Evolutionary conservation across 2,888 invertebrate genomes (phyloP).

Genomic region (Dryocosmus kuriphilus): DNA sequence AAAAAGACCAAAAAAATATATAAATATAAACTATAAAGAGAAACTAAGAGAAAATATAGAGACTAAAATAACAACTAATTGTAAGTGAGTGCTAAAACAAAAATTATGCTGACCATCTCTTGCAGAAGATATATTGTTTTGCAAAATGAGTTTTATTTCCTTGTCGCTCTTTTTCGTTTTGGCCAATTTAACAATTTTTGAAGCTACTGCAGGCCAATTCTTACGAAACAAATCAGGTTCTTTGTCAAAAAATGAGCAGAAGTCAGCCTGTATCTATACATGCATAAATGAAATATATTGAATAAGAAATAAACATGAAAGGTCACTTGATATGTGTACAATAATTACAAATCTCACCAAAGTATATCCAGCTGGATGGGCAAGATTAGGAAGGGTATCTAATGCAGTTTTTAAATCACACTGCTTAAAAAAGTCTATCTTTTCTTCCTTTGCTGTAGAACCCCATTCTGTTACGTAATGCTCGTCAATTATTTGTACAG

Average conservation of each 20-base stretch:
- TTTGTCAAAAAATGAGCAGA: not conserved
- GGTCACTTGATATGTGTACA: not conserved
- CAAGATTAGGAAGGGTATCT: conserved; percentile 6
- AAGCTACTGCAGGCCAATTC: too few species aligned
- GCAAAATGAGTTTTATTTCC: too few species aligned
- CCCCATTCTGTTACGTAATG: conserved; percentile 36
- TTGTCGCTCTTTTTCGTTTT: too few species aligned
- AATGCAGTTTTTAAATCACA: conserved; percentile 21
- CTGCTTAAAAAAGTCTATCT: conserved; percentile 20
- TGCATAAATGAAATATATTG: not conserved
- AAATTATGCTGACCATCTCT: too few species aligned
- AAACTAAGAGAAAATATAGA: too few species aligned
- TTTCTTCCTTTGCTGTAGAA: conserved; percentile 38
- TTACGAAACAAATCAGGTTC: not conserved
- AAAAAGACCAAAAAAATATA: too few species aligned
- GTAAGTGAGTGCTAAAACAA: too few species aligned
- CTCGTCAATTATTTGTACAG: conserved; percentile 42
- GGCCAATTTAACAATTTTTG: too few species aligned
- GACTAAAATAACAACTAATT: too few species aligned
- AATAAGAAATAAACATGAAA: not conserved
- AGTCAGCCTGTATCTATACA: not conserved
- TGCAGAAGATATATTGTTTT: too few species aligned
- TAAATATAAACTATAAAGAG: too few species aligned
- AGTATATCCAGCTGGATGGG: conserved; percentile 40
- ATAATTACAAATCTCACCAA: conserved; percentile 29